Evolutionary conservation across 2,113 vertebrate species (phyloP).

Genomic region (Pelvicachromis taeniatus): DNA sequence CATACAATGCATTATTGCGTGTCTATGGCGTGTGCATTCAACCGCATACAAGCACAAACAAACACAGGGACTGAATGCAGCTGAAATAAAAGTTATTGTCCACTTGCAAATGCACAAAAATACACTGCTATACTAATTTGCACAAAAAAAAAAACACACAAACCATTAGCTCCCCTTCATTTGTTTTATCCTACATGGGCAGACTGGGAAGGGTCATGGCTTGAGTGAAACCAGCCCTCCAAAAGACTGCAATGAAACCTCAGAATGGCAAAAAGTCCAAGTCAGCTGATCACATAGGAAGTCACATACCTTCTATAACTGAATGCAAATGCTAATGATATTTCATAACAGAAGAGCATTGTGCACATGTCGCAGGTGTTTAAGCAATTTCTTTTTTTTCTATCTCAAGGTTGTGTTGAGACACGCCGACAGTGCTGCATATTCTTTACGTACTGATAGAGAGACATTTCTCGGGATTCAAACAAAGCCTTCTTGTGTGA

Average conservation of each 20-base stretch:
- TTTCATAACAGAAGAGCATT: background rate
- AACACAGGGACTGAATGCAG: background rate
- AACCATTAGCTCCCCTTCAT: background rate
- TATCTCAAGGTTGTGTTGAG: background rate
- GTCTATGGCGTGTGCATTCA: background rate
- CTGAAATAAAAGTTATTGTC: background rate
- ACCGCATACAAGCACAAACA: background rate
- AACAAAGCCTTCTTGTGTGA: background rate
- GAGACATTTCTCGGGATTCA: background rate
- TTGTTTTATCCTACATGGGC: background rate
- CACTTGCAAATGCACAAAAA: background rate
- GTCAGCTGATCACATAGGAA: background rate
- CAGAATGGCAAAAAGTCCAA: conserved; percentile 18
- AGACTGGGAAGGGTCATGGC: background rate
- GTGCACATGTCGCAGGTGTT: background rate
- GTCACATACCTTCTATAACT: background rate
- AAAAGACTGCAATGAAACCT: background rate
- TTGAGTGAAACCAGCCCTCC: background rate
- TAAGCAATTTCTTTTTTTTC: background rate
- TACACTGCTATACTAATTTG: background rate
- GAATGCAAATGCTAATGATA: conserved; percentile 17
- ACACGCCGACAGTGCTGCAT: background rate
- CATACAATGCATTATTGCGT: background rate
- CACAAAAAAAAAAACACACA: background rate
- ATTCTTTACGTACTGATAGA: background rate